Evolutionary conservation across 2,113 vertebrate species (phyloP).

Genomic region (Gavia stellata): DNA sequence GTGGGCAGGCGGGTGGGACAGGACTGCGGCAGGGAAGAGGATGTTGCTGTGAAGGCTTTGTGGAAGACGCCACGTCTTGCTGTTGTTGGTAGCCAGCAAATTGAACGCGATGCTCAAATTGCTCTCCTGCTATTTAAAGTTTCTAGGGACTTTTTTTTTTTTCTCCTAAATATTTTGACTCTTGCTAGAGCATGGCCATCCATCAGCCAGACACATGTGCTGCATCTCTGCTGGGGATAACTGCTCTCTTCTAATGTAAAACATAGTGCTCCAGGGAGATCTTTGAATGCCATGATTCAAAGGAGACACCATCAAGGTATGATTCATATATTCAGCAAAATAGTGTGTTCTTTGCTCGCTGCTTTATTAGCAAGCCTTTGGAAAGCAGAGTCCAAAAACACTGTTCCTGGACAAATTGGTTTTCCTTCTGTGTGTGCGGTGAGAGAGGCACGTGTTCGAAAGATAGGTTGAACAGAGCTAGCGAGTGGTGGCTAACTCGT

Average conservation of each 20-base stretch:
- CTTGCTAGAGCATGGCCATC: not conserved
- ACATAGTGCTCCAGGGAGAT: not conserved
- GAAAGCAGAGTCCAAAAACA: not conserved
- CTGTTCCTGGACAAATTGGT: not conserved
- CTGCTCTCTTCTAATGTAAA: constrained; percentile 24
- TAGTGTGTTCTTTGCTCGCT: not conserved
- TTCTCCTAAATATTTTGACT: not conserved
- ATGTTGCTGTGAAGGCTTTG: not conserved
- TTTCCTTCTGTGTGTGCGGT: not conserved
- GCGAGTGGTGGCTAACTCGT: not conserved
- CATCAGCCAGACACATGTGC: constrained; percentile 11
- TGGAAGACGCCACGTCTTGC: not conserved
- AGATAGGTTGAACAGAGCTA: not conserved
- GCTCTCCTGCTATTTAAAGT: not conserved
- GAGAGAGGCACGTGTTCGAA: not conserved
- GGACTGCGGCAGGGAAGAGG: not conserved
- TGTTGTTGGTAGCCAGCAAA: not conserved
- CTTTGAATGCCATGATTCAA: constrained; percentile 32
- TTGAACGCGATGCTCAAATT: not conserved
- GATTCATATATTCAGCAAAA: constrained; percentile 15
- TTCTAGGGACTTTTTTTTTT: not conserved
- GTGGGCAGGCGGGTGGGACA: not conserved
- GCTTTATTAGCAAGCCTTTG: not conserved
- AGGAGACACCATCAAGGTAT: constrained; percentile 36
- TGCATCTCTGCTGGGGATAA: constrained; percentile 27